These are phyloP conservation scores for Lepidurus arcticus DNA, from an alignment of 1,140 invertebrate genomes.

Conservation along the genomic window DNA sequence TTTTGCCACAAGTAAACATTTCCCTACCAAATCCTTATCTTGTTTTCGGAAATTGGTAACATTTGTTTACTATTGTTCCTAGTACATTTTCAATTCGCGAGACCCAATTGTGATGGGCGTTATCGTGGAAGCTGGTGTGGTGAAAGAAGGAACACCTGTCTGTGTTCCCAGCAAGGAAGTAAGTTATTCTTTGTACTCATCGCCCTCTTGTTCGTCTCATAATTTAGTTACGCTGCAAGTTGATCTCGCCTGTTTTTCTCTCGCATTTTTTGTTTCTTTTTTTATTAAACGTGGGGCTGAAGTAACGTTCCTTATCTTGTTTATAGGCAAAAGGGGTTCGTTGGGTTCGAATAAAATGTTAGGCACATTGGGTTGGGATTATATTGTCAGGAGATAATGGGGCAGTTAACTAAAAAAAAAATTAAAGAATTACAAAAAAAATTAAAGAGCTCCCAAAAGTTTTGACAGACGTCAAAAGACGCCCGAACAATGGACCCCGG, in stretches of 20 bases:
- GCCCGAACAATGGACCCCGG: neutral
- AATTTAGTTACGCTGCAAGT: conserved; percentile 15
- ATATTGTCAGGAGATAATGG: no score
- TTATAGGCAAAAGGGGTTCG: neutral
- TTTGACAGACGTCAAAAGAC: neutral
- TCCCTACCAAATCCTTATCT: conserved; percentile 51
- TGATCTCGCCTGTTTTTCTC: neutral
- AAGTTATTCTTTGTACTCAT: conserved; percentile 43
- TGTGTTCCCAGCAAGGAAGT: conserved; percentile 94
- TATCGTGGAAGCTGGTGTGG: conserved; percentile 87
- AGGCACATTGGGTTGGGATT: no score
- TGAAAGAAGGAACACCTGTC: conserved; percentile 93
- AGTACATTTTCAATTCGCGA: conserved; percentile 94
- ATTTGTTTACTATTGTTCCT: conserved; percentile 39
- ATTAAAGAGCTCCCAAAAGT: neutral
- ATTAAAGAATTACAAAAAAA: neutral
- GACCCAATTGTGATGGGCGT: conserved; percentile 97
- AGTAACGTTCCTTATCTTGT: no score
- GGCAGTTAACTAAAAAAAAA: neutral
- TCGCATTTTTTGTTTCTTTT: neutral
- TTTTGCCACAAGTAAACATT: conserved; percentile 72
- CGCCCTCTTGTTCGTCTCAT: conserved; percentile 29
- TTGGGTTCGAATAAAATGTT: neutral
- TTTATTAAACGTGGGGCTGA: neutral
- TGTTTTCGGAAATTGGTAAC: conserved; percentile 48